Evolutionary conservation across 2,113 vertebrate species (phyloP), one percentile per base, ranked within the genome.

Genomic region (Phyllostomus hastatus): DNA sequence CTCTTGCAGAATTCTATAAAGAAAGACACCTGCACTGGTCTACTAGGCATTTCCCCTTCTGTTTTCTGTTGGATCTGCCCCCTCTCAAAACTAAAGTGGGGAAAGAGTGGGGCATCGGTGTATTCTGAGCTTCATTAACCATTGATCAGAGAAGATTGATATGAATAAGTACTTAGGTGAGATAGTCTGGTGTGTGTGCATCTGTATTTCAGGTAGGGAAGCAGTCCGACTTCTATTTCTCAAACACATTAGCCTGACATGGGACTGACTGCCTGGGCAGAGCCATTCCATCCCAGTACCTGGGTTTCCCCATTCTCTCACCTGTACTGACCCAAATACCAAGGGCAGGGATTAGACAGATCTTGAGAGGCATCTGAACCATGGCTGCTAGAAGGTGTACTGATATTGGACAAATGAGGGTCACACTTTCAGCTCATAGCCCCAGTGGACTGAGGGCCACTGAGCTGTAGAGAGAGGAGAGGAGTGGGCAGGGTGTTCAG

Each of bases 81-180:
- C 26, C 72, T 73, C 12, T 76, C 28, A 33, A 46, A 76, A 19
- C 14, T n/a, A 4, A 79, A 75, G 20, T 31, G 14, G 24, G 16
- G 28, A 31, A 7, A 3, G 9, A 17, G 15, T 17, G 4, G 46
- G 66, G 1, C 46, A 1, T 26, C 0, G 0, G 1, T 64, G 54
- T 28, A 4, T 84, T 66, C 54, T 10, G 75, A 24, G 54, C 33
- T 7, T 94, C 75, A 50, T 35, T 31, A 31, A 61, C 4, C 59
- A 2, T 3, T 24, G 4, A 14, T n/a, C 7, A 10, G 76, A 70
- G 50, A 84, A 31, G 31, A 88, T 4, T 0, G 69, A 50, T 41
- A 48, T 46, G 33, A 31, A 2, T 12, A 10, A 50, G 17, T 1
- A 3, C 33, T 73, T 35, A 2, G 8, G 20, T 22, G 6, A 26